These are phyloP conservation scores for Trachelus troglodyta DNA, from an alignment of 2,888 invertebrate species.

Conservation along the genomic window DNA sequence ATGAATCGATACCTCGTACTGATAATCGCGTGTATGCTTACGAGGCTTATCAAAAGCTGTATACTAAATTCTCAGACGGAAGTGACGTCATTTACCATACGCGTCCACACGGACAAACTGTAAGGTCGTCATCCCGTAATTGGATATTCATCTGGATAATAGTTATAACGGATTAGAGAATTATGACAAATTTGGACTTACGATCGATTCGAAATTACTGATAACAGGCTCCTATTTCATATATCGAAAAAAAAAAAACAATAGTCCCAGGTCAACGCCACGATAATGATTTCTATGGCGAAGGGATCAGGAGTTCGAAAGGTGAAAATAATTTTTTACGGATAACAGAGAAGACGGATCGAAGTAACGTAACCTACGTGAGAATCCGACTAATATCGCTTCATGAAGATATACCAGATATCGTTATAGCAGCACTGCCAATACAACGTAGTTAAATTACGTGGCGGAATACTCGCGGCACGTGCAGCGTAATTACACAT, in stretches of 20 bases:
- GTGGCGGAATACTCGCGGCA: background rate
- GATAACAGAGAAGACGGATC: background rate
- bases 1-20: background rate
- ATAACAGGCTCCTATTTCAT: no score
- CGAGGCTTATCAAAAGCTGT: no score
- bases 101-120: background rate
- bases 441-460: background rate
- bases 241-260: no score
- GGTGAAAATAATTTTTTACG: background rate
- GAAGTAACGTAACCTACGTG: background rate
- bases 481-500: background rate
- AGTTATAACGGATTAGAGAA: no score
- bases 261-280: background rate
- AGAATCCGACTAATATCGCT: background rate
- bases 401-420: background rate
- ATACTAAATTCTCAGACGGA: no score
- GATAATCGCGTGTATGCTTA: no score
- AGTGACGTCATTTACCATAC: background rate
- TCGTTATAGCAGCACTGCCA: background rate
- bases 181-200: no score
- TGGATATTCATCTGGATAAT: background rate
- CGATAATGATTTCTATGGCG: background rate
- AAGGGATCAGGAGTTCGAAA: background rate
- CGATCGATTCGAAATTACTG: no score
- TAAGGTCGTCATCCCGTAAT: background rate